phyloP scores from a whole-genome alignment of 2,888 invertebrate genomes.

The Amitus sp. region DNA sequence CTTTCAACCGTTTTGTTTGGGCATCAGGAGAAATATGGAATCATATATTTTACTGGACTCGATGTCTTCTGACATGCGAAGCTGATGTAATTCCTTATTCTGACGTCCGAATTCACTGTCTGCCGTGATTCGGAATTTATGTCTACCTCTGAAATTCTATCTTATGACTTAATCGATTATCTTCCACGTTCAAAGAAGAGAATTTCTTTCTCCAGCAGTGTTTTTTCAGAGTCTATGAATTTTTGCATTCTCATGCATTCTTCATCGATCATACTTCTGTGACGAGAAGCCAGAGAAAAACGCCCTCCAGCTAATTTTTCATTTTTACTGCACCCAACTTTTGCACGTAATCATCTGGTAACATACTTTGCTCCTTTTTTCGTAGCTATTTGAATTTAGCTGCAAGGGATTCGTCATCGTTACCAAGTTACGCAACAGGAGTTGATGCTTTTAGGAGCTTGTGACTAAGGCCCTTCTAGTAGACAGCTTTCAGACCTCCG shows the following conservation, averaged over 20 bases:
- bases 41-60: not conserved
- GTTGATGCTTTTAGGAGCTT: not conserved
- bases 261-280: constrained; percentile 18
- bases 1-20: too few relatives aligned
- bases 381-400: constrained; percentile 23
- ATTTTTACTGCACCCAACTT: constrained; percentile 8
- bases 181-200: not conserved
- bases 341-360: constrained; percentile 18
- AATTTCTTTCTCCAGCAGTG: not conserved
- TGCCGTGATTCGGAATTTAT: too few relatives aligned
- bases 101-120: not conserved
- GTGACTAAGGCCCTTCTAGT: not conserved
- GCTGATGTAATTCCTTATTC: too few relatives aligned
- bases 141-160: not conserved
- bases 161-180: constrained; percentile 11
- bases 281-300: not conserved
- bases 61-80: not conserved
- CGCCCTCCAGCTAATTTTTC: constrained; percentile 12
- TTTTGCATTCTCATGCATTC: constrained; percentile 7
- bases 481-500: not conserved
- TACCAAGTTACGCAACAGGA: not conserved
- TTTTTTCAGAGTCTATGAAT: constrained; percentile 1
- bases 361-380: too few relatives aligned
- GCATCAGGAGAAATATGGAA: too few relatives aligned
- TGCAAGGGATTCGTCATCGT: constrained; percentile 3